phyloP scores from a whole-genome alignment of 2,797 vertebrate species.

The Botia kubotai region DNA sequence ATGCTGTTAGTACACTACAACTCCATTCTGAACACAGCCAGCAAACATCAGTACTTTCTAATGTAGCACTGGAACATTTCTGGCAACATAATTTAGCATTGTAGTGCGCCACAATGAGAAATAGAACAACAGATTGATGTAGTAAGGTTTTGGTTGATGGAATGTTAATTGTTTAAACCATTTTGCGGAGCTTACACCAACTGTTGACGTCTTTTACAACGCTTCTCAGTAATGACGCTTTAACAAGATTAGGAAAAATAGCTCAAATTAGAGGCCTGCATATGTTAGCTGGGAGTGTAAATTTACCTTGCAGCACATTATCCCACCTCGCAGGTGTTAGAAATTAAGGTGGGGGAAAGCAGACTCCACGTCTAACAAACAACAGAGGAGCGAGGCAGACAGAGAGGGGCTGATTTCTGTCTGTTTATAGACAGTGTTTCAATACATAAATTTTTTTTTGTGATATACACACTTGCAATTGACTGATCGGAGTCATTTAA shows the following conservation, averaged over 20 bases:
- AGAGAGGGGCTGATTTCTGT: background rate
- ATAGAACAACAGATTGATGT: background rate
- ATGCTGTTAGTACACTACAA: background rate
- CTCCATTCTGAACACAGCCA: background rate
- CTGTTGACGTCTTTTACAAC: slow-evolving; percentile 55
- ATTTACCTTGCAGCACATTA: slow-evolving; percentile 49
- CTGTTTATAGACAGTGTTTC: background rate
- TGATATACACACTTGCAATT: background rate
- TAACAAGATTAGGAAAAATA: slow-evolving; percentile 61
- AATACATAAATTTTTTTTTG: background rate
- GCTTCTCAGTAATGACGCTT: slow-evolving; percentile 57
- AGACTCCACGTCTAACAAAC: background rate
- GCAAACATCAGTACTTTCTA: background rate
- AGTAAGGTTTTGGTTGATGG: background rate
- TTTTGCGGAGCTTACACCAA: slow-evolving; percentile 29
- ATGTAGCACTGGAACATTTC: background rate
- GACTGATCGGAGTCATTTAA: background rate
- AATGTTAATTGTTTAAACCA: slow-evolving; percentile 10
- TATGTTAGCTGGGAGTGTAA: slow-evolving; percentile 53
- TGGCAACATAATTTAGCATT: background rate
- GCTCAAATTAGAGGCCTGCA: slow-evolving; percentile 55
- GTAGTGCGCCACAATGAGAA: background rate
- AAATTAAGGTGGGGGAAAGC: slow-evolving; percentile 45
- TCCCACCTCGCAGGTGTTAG: slow-evolving; percentile 61
- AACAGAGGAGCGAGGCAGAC: background rate